Conservation (phyloP, 2,797 vertebrate genomes). For the Pseudomugil gertrudae region DNA sequence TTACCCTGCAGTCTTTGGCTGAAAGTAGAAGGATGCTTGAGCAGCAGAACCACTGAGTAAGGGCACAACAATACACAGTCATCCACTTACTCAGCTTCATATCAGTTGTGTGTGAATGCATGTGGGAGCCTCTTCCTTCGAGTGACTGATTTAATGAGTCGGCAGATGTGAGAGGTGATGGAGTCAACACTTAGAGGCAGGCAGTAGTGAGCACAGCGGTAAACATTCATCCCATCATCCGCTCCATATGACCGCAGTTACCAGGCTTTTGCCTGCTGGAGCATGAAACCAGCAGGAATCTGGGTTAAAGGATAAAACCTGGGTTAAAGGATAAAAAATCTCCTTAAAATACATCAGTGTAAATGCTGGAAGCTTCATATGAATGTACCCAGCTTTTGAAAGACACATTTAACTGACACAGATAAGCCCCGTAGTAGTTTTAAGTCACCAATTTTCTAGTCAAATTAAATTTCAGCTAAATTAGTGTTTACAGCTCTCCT, state of each 20-base stretch:
- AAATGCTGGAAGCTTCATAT: not conserved
- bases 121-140: constrained; percentile 43
- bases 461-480: constrained; percentile 9
- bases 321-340: no score
- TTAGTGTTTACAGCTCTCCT: constrained; percentile 2
- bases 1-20: constrained; percentile 40
- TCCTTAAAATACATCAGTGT: no score
- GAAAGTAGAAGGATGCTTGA: constrained; percentile 36
- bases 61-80: constrained; percentile 17
- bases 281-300: constrained; percentile 62
- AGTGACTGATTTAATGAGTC: constrained; percentile 61
- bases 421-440: not conserved
- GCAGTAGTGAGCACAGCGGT: constrained; percentile 54
- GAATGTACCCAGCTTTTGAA: no score
- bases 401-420: not conserved
- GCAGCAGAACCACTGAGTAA: constrained; percentile 39
- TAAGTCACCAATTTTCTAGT: not conserved
- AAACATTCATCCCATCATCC: constrained; percentile 74
- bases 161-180: constrained; percentile 71
- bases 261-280: constrained; percentile 49
- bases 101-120: constrained; percentile 17
- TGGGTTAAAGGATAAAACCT: constrained; percentile 70
- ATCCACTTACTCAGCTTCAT: constrained; percentile 9
- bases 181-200: constrained; percentile 74
- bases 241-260: constrained; percentile 68